phyloP scores from a whole-genome alignment of 2,888 invertebrate species.

The Himalopsyche kuldschensis region DNA sequence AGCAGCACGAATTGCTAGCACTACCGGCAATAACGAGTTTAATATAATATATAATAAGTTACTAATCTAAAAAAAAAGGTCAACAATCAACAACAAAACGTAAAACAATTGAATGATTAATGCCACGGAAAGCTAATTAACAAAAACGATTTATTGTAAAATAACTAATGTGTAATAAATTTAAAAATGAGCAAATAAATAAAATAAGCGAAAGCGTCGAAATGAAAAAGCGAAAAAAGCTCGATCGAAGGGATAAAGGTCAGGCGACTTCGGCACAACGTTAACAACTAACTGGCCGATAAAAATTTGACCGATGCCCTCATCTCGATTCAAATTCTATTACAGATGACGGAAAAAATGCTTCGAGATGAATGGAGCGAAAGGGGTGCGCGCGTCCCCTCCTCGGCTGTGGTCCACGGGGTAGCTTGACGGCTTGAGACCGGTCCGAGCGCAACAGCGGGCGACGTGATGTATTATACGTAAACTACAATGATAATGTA shows the following conservation, averaged over 20 bases:
- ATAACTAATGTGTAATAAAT: background rate
- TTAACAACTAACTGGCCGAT: constrained; percentile 6
- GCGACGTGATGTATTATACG: background rate
- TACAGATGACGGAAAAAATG: background rate
- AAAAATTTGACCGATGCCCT: background rate
- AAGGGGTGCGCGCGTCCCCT: background rate
- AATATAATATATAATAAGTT: background rate
- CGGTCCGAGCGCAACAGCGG: background rate
- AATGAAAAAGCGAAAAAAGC: constrained; percentile 22
- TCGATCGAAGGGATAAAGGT: constrained; percentile 13
- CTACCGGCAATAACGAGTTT: background rate
- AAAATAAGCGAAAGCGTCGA: constrained; percentile 4
- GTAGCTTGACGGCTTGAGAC: background rate
- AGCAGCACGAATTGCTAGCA: background rate
- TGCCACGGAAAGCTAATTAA: background rate
- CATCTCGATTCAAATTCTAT: background rate
- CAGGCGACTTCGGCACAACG: constrained; percentile 18
- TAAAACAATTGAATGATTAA: background rate
- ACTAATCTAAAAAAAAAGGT: background rate
- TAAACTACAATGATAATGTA: background rate
- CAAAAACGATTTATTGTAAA: background rate
- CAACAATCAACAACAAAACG: background rate
- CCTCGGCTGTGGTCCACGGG: background rate
- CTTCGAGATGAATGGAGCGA: background rate
- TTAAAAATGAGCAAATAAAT: background rate